A percentile compares a stretch with the other conserved stretches of the same genome.
Evolutionary conservation across 64 coral and sea anemone species (phyloP).

Genomic region (Dendrophyllia cribrosa): DNA sequence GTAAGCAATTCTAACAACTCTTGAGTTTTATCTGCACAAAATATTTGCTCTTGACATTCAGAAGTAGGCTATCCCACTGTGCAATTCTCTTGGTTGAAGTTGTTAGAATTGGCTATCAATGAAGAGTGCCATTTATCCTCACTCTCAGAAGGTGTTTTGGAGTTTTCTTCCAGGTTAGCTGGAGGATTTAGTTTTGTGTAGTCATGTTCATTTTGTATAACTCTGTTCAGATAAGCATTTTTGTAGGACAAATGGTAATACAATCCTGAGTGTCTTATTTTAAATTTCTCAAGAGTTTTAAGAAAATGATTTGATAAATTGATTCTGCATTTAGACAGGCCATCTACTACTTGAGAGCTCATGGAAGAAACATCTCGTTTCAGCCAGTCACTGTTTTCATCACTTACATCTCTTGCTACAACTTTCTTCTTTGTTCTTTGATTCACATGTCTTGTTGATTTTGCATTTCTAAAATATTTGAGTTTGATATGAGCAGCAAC

Average conservation of each 20-base stretch:
- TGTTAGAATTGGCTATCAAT: conserved; percentile 25
- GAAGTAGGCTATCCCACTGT: conserved; percentile 5
- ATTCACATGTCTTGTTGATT: conserved; percentile 1
- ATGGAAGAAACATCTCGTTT: conserved; percentile 30
- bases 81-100: conserved; percentile 12
- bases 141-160: conserved; percentile 6
- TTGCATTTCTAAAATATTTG: conserved; percentile 14
- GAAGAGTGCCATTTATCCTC: conserved; percentile 29
- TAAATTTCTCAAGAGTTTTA: conserved; percentile 16
- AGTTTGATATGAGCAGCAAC: not conserved
- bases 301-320: conserved; percentile 36
- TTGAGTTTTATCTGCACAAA: conserved; percentile 36
- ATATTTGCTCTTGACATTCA: conserved; percentile 34
- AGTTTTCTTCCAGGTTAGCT: not conserved
- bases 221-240: conserved; percentile 33
- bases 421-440: not conserved
- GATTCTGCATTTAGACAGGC: not conserved
- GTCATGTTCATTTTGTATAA: conserved; percentile 38
- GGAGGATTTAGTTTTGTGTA: conserved; percentile 36
- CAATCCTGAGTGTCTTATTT: conserved; percentile 19
- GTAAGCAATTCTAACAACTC: conserved; percentile 40
- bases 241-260: conserved; percentile 32
- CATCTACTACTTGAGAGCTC: conserved; percentile 3
- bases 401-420: not conserved
- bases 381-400: conserved; percentile 28